Base-by-base conservation (phyloP, 2,113 vertebrate species). In the Oncorhynchus mykiss region DNA sequence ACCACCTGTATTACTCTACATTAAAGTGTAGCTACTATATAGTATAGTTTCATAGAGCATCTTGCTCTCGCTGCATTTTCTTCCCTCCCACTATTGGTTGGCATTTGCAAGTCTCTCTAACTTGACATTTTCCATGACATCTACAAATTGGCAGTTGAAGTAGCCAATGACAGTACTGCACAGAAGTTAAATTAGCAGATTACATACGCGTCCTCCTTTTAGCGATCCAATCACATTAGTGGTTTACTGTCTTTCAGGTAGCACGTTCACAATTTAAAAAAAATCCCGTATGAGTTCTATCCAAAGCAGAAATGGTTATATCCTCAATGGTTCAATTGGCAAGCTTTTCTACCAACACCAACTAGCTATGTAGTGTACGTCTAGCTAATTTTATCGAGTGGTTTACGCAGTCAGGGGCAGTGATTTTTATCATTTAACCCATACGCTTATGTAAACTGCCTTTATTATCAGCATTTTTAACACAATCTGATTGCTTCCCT, bases 351-450 rank as follows among this genome's bases (percentile, higher is more conserved):
- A 27, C 22, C 5, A 11, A 14, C 7, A 14, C 5, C 4, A 5
- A 62, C 11, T 54, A 11, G 85, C 67, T 70, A 88, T 90, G 85
- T 86, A 82, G 83, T 85, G 84, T 62, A 67, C 65, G 54, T 29
- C 3, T 48, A 27, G 31, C 20, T 57, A 24, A 12, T 54, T 22
- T 79, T 29, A 75, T 82, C 2, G 80, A 84, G 79, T 84, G 75
- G 88, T 13, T 54, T 16, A 54, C 4, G 51, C 12, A 18, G 51
- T 18, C 51, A 54, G 51, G 51, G 51, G 51, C 51, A 54, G 13
- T 4, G 49, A 16, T 54, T 54, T 54, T 16, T 3, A 62, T 62
- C 3, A 22, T 22, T 22, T 20, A 22, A 22, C 2, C 2, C 59
- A 24, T 22, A 62, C n/a, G 20, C 59, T 62, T 62, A 9, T 62